Evolutionary conservation across 2,888 invertebrate genomes (phyloP).

Genomic region (Aporophyla lueneburgensis): DNA sequence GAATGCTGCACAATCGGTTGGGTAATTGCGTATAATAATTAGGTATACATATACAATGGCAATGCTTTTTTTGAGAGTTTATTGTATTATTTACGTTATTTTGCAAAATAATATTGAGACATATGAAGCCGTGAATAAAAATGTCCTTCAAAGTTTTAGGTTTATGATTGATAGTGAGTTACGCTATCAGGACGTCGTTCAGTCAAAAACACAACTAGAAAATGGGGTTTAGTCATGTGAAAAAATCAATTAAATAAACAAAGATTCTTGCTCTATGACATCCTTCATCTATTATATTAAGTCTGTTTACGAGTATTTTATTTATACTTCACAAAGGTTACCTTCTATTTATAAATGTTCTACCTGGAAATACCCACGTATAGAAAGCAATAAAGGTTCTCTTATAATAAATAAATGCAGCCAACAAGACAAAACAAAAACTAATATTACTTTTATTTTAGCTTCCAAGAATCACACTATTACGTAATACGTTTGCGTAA

Average conservation of each 20-base stretch:
- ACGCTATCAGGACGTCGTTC: neutral
- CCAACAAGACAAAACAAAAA: slow-evolving; percentile 18
- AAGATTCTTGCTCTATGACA: neutral
- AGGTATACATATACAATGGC: too few relatives aligned
- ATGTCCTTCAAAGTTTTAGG: neutral
- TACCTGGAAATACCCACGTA: neutral
- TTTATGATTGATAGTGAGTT: neutral
- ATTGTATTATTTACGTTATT: neutral
- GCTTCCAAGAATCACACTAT: slow-evolving; percentile 6
- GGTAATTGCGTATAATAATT: neutral
- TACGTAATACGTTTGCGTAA: slow-evolving; percentile 33
- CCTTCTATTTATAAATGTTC: neutral
- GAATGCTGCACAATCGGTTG: neutral
- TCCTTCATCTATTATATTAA: neutral
- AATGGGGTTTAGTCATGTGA: neutral
- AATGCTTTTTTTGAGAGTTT: neutral
- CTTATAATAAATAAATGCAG: neutral
- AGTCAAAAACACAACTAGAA: neutral
- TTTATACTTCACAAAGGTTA: neutral
- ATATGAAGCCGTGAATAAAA: neutral
- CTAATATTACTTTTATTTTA: slow-evolving; percentile 11
- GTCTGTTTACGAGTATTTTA: neutral
- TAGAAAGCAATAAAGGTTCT: neutral
- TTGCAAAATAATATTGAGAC: neutral
- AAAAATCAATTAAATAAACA: neutral